These are phyloP conservation scores for Anas bernieri DNA, from an alignment of 2,797 vertebrate species.

Conservation along the genomic window DNA sequence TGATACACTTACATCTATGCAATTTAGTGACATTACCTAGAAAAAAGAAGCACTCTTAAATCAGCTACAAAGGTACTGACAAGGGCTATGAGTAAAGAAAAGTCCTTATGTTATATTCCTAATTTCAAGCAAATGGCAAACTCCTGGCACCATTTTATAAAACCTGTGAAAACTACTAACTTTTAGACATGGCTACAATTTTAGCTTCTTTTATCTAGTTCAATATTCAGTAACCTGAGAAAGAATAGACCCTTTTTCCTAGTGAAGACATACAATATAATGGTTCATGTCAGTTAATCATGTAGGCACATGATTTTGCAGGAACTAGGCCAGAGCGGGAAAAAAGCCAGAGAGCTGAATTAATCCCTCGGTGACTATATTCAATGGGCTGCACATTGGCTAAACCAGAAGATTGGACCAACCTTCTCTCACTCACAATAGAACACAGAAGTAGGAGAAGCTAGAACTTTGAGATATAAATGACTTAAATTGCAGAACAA, in stretches of 20 bases:
- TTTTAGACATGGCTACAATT: background rate
- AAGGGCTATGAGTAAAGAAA: background rate
- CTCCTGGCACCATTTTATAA: background rate
- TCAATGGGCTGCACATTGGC: background rate
- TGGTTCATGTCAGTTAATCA: background rate
- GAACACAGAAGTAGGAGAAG: background rate
- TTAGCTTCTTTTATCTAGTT: background rate
- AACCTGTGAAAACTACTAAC: background rate
- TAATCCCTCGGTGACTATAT: slow-evolving; percentile 13
- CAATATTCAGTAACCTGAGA: background rate
- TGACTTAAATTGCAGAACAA: background rate
- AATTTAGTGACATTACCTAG: background rate
- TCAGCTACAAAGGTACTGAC: background rate
- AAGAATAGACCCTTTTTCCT: slow-evolving; percentile 2
- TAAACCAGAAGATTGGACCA: background rate
- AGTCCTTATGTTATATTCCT: background rate
- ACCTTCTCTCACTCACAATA: background rate
- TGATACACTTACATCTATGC: background rate
- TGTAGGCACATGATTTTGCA: slow-evolving; percentile 27
- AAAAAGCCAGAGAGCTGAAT: slow-evolving; percentile 1
- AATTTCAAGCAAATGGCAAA: background rate
- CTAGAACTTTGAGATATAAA: background rate
- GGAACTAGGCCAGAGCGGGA: slow-evolving; percentile 11
- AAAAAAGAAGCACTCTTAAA: slow-evolving; percentile 7
- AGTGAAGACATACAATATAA: background rate